Conservation (phyloP, 2,797 vertebrate genomes). For the Tenualosa ilisha region DNA sequence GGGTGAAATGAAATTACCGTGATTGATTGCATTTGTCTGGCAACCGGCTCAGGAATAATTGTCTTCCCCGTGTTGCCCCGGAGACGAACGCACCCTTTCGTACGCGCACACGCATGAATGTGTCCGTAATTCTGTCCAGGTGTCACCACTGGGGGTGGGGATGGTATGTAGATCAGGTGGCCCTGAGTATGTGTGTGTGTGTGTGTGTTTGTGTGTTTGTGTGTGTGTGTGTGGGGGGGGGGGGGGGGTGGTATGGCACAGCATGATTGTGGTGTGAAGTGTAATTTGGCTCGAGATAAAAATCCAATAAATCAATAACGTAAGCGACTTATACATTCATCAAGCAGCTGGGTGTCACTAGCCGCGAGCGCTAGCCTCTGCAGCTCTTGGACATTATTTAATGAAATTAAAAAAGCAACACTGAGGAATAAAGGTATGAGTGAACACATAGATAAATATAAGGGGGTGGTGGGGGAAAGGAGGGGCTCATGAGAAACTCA, state of each 20-base stretch:
- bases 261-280: neutral
- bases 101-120: slow-evolving; percentile 30
- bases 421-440: neutral
- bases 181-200: slow-evolving; percentile 32
- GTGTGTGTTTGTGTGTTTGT: neutral
- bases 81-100: slow-evolving; percentile 63
- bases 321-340: slow-evolving; percentile 9
- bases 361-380: neutral
- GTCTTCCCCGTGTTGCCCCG: slow-evolving; percentile 60
- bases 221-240: neutral
- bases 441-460: neutral
- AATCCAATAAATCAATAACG: slow-evolving; percentile 18
- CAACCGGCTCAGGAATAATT: slow-evolving; percentile 64
- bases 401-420: slow-evolving; percentile 13
- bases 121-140: slow-evolving; percentile 50
- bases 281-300: neutral
- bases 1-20: slow-evolving; percentile 71
- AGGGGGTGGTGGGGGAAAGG: neutral
- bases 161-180: slow-evolving; percentile 40
- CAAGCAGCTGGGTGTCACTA: neutral
- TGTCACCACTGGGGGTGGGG: slow-evolving; percentile 29
- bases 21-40: slow-evolving; percentile 73
- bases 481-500: neutral
- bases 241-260: neutral
- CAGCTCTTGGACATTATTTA: neutral